Evolutionary conservation across 2,888 invertebrate genomes (phyloP), one percentile per base, ranked within the genome.

Genomic region (Lasius fuliginosus): DNA sequence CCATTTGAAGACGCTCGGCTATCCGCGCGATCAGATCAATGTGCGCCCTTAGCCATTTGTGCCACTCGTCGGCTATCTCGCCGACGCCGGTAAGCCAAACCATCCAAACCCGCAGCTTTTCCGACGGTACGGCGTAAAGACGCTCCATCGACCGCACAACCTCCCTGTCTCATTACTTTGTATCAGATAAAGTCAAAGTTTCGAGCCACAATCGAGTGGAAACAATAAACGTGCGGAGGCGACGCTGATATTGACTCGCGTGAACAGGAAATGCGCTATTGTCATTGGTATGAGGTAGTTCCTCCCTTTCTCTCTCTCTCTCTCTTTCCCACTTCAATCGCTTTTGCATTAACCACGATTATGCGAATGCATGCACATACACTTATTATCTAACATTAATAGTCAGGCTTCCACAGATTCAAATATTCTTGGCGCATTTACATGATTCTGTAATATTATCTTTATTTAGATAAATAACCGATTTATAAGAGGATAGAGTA

Each of bases 51-150:
- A 94, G 83, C 93, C 93, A 94, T 49, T 87, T 87, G 36, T 92
- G 90, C 94, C 93, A 94, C 74, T 92, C 92, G 79, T 86, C 83
- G 8, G 91, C 90, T 30, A 90, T 86, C 15, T 93, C 92, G n/a
- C 90, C 89, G 60, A 94, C 84, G 86, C 91, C 91, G 49, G 83
- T 84, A 68, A 94, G 84, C 94, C 94, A 94, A 56, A 85, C 83
- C 56, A 88, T 88, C 94, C 93, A 93, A 11, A 92, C 90, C n/a
- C 92, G 92, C 60, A 93, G 82, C 76, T 92, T 92, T 71, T 94
- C 92, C 82, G 92, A 91, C 6, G 93, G 90, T 67, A 92, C 91
- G 2, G 90, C 89, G 82, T 91, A 89, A 64, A 92, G 67, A 40
- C 90, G 91, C 36, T 88, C 89, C 90, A 92, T 90, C 42, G 86